Evolutionary conservation across 1,140 invertebrate species (phyloP).

Genomic region (Bombus haemorrhoidalis): DNA sequence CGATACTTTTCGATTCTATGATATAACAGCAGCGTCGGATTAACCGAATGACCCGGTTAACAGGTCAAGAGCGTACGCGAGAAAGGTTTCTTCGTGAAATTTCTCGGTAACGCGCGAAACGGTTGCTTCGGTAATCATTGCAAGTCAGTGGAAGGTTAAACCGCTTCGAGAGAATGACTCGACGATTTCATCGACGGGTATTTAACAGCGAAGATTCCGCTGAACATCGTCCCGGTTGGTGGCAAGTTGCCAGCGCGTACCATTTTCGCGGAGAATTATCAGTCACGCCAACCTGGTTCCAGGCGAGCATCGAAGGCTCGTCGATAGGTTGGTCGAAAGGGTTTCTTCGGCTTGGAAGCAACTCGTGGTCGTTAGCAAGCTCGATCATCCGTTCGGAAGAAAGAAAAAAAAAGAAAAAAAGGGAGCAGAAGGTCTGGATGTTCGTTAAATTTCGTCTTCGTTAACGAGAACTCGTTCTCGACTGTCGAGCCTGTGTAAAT

Average conservation of each 20-base stretch:
- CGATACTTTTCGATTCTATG: no score
- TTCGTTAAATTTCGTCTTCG: constrained; percentile 42
- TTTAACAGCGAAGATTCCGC: not conserved
- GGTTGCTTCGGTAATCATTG: not conserved
- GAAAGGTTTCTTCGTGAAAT: not conserved
- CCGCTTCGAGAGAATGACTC: not conserved
- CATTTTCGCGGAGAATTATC: not conserved
- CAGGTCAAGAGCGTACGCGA: not conserved
- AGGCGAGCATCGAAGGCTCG: not conserved
- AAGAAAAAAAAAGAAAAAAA: not conserved
- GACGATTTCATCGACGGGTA: not conserved
- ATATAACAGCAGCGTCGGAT: not conserved
- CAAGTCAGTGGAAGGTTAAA: not conserved
- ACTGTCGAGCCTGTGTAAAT: constrained; percentile 20
- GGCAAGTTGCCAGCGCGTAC: constrained; percentile 8
- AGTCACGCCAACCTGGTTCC: not conserved
- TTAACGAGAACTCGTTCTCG: constrained; percentile 40
- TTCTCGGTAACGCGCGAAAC: not conserved
- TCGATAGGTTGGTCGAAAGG: not conserved
- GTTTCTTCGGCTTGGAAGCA: not conserved
- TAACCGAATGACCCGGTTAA: not conserved
- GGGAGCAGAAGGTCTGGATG: constrained; percentile 12
- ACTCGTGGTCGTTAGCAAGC: constrained; percentile 12
- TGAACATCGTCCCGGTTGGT: not conserved
- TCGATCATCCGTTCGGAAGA: not conserved